Percentiles rank a stretch among this genome's conserved stretches.
phyloP scores from a whole-genome alignment of 2,797 vertebrate species.

The Phalanger gymnotis region DNA sequence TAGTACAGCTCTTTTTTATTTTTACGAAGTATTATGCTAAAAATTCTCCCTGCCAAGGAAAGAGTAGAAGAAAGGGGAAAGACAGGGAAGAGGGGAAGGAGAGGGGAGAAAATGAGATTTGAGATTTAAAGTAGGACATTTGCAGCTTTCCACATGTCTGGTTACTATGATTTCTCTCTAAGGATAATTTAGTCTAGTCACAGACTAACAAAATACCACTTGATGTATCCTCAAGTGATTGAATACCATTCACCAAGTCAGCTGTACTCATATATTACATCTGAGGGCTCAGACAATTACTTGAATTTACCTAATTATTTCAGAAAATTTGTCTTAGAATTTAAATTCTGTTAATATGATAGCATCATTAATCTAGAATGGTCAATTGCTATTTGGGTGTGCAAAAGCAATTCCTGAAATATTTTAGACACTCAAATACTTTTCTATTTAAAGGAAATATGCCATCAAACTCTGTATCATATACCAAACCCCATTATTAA shows the following conservation, averaged over 20 bases:
- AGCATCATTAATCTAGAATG: conserved; percentile 4
- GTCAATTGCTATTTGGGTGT: not conserved
- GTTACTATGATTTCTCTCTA: not conserved
- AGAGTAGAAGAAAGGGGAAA: not conserved
- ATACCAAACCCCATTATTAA: not conserved
- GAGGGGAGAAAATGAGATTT: not conserved
- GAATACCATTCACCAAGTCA: not conserved
- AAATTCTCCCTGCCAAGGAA: not conserved
- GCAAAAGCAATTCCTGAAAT: conserved; percentile 6
- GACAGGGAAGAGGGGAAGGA: not conserved
- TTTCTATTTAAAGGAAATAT: not conserved
- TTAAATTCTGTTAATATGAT: conserved; percentile 2
- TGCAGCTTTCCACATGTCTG: not conserved
- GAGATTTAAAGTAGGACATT: not conserved
- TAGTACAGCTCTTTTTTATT: not conserved
- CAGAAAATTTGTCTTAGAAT: not conserved
- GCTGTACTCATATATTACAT: not conserved
- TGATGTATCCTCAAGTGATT: not conserved
- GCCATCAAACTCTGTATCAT: not conserved
- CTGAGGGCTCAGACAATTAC: not conserved
- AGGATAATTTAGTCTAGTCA: not conserved
- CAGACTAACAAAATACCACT: not conserved
- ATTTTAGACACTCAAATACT: not conserved
- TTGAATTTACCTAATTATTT: not conserved
- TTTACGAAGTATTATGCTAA: conserved; percentile 23